Conservation (phyloP, 2,797 vertebrate species). For the Hydrophis major region DNA sequence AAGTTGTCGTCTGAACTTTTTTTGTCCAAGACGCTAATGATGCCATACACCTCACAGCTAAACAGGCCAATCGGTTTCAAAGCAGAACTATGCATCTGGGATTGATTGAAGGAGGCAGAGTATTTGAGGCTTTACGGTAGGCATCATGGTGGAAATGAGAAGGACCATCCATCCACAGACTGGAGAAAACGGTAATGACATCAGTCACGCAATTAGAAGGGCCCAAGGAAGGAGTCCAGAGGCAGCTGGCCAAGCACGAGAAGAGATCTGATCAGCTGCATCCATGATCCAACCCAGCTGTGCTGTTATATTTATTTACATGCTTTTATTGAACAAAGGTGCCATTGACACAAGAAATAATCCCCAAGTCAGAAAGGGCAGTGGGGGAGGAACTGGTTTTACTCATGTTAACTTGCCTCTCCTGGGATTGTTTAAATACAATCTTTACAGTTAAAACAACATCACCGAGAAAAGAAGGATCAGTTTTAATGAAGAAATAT, state of each 20-base stretch:
- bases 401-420: neutral
- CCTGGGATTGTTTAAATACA: neutral
- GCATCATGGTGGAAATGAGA: neutral
- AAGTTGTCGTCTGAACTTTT: neutral
- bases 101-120: neutral
- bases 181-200: neutral
- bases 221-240: neutral
- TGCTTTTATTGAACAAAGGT: neutral
- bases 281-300: neutral
- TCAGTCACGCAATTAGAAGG: neutral
- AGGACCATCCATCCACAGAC: neutral
- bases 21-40: neutral
- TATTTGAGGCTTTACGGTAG: neutral
- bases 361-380: neutral
- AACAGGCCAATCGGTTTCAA: neutral
- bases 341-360: neutral
- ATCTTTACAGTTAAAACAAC: neutral
- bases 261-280: neutral
- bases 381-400: neutral
- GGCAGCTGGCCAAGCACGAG: neutral
- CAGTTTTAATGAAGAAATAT: neutral
- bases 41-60: neutral
- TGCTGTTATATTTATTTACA: neutral
- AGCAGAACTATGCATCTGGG: neutral
- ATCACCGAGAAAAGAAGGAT: neutral